Percentiles rank a stretch among this genome's conserved stretches.
These are phyloP conservation scores for Scotopteryx bipunctaria DNA, from an alignment of 2,888 invertebrate species.

Conservation along the genomic window DNA sequence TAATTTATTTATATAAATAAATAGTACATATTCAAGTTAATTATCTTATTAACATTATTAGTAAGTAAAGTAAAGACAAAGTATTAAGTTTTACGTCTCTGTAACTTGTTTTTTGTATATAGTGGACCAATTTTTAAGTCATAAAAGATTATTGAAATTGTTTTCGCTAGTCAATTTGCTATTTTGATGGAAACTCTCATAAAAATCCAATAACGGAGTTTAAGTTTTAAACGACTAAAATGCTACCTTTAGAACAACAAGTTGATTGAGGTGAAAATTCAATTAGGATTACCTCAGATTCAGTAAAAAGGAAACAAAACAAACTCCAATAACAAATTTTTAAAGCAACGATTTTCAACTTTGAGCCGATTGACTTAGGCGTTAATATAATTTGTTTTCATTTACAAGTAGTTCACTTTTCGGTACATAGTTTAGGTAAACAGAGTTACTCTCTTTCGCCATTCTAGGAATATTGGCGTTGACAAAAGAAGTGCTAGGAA, in stretches of 20 bases:
- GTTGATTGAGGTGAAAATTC: slow-evolving; percentile 49
- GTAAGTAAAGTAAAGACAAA: too few species aligned
- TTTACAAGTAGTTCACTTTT: slow-evolving; percentile 6
- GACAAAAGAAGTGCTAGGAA: too few species aligned
- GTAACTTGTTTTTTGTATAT: too few species aligned
- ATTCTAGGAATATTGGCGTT: too few species aligned
- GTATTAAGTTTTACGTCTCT: too few species aligned
- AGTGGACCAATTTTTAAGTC: not conserved
- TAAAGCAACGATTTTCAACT: slow-evolving; percentile 20
- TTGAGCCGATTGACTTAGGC: slow-evolving; percentile 5
- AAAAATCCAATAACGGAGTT: slow-evolving; percentile 27
- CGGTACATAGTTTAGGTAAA: not conserved
- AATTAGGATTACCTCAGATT: slow-evolving; percentile 53
- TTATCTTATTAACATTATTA: too few species aligned
- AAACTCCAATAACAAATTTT: slow-evolving; percentile 39
- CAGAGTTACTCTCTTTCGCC: too few species aligned
- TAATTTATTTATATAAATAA: too few species aligned
- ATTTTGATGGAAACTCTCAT: slow-evolving; percentile 14
- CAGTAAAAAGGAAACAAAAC: slow-evolving; percentile 40
- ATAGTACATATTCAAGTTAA: too few species aligned
- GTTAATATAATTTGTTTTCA: slow-evolving; percentile 12
- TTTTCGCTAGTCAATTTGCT: slow-evolving; percentile 6
- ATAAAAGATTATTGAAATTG: slow-evolving; percentile 5
- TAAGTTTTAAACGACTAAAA: slow-evolving; percentile 34
- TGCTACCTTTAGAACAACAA: slow-evolving; percentile 43